These are phyloP conservation scores for Ferrisia virgata DNA, from an alignment of 2,888 invertebrate species.

Conservation along the genomic window DNA sequence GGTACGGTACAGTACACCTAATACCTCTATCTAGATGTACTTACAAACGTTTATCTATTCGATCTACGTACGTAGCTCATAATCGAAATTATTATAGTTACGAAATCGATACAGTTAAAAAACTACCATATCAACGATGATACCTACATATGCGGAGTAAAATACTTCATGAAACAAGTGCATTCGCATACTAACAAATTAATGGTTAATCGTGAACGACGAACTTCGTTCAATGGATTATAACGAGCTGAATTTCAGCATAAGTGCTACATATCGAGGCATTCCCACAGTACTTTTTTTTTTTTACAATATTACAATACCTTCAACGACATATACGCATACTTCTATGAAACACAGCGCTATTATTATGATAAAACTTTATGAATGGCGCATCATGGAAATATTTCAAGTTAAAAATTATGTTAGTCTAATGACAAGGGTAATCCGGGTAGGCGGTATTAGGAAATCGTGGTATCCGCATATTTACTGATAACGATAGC, in stretches of 20 bases:
- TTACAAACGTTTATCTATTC: too few species aligned
- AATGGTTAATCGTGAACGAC: neutral
- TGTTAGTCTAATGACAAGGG: neutral
- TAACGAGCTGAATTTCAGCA: neutral
- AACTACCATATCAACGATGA: neutral
- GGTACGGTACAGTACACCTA: neutral
- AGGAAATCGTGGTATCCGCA: neutral
- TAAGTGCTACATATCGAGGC: too few species aligned
- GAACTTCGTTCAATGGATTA: neutral
- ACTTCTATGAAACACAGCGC: neutral
- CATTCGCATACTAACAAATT: neutral
- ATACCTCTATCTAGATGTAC: neutral
- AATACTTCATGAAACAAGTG: neutral
- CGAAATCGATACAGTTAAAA: neutral
- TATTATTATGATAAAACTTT: neutral
- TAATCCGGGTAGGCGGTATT: neutral
- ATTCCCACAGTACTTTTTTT: too few species aligned
- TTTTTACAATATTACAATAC: neutral
- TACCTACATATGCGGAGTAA: neutral
- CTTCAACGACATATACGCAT: neutral
- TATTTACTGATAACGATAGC: neutral
- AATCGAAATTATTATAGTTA: neutral
- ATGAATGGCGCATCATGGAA: neutral
- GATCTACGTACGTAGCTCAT: neutral
- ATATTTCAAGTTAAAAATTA: neutral